Percentiles rank a stretch among this genome's conserved stretches.
Conservation (phyloP, 2,888 invertebrate species). For the Willowsia nigromaculata region DNA sequence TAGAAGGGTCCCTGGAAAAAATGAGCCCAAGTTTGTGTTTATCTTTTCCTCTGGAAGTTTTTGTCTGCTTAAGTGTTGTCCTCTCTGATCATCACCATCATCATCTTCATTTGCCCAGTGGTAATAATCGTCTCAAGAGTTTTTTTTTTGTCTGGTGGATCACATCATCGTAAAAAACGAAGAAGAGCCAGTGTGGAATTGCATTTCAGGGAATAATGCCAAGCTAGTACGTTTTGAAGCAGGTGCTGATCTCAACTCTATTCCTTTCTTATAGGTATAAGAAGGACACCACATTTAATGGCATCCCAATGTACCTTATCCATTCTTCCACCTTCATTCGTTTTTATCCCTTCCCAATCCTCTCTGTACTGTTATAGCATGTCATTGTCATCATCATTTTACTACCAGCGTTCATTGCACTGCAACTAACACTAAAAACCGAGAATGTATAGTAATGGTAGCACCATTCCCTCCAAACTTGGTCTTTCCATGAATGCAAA, state of each 20-base stretch:
- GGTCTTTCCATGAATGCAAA: background rate
- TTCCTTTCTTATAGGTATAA: background rate
- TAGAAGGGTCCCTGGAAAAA: constrained; percentile 18
- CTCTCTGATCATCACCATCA: background rate
- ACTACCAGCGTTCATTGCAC: constrained; percentile 23
- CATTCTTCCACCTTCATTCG: constrained; percentile 28
- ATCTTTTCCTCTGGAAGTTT: background rate
- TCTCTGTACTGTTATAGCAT: constrained; percentile 29
- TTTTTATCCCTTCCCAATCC: constrained; percentile 49
- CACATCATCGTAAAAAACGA: background rate
- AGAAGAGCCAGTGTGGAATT: background rate
- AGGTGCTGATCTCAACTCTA: background rate
- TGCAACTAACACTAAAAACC: constrained; percentile 38
- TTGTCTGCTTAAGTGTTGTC: background rate
- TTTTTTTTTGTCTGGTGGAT: background rate
- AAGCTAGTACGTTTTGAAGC: background rate
- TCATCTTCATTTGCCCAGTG: background rate
- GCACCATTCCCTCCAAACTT: constrained; percentile 41
- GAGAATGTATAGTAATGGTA: constrained; percentile 46
- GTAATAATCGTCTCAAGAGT: constrained; percentile 3
- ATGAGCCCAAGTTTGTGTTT: background rate
- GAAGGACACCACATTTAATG: background rate
- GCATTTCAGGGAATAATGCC: constrained; percentile 21
- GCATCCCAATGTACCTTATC: background rate
- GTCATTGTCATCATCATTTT: constrained; percentile 57